phyloP scores from a whole-genome alignment of 2,888 invertebrate genomes.

The Nemotelus nigrinus region DNA sequence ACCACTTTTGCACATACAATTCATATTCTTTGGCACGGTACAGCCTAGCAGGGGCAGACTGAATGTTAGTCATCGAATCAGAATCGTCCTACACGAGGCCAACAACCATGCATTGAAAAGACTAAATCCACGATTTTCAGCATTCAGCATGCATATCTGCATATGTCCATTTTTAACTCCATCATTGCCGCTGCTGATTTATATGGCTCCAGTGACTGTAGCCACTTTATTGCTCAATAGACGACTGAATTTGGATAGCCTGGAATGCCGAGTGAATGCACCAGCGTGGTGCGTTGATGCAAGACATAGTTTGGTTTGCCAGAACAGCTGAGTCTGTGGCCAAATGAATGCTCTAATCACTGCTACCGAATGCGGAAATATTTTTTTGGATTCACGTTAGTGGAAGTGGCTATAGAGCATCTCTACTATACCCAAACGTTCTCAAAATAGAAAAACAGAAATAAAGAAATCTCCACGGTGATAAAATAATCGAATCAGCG shows the following conservation, averaged over 20 bases:
- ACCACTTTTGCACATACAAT: neutral
- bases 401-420: no score
- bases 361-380: no score
- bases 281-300: neutral
- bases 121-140: slow-evolving; percentile 4
- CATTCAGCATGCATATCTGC: slow-evolving; percentile 2
- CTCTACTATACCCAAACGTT: slow-evolving; percentile 1
- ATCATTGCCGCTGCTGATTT: slow-evolving; percentile 5
- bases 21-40: slow-evolving; percentile 11
- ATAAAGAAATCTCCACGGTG: neutral
- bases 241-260: neutral
- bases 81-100: slow-evolving; percentile 21
- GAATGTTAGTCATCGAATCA: slow-evolving; percentile 25
- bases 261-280: slow-evolving; percentile 8
- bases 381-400: no score
- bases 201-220: slow-evolving; percentile 25
- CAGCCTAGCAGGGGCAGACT: neutral
- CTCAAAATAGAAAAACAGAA: slow-evolving; percentile 20
- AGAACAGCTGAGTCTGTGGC: slow-evolving; percentile 17
- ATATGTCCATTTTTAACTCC: neutral
- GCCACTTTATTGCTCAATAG: slow-evolving; percentile 29
- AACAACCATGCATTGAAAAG: neutral
- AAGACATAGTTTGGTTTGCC: neutral
- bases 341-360: no score
- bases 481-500: slow-evolving; percentile 5